Evolutionary conservation across 37 sponge, comb jelly and placozoan species (phyloP), one percentile per base, ranked within the genome.

Genomic region (Halichondria panicea): DNA sequence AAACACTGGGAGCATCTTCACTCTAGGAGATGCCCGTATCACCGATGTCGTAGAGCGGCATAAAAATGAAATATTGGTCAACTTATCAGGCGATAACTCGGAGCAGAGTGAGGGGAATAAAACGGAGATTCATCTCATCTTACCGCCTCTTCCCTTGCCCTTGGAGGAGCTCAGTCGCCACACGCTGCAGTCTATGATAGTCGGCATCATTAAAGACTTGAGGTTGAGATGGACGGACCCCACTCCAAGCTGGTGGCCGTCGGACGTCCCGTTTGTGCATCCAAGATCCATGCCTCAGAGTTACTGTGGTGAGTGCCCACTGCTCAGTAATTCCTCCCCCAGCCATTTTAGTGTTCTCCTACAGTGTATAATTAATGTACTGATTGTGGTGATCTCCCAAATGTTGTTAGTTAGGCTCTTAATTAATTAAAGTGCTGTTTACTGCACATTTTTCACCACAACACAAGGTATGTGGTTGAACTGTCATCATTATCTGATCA

Each of bases 211-310:
- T 34, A 88, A 88, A 43, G 83, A 88, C 45, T 48, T 77, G 28
- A 78, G 83, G 7, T 31, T 88, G 43, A 68, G 65, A 24, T 88
- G 88, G 88, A 50, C 73, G 6, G 83, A 81, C 55, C 83, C 83
- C 31, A 77, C 44, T 43, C 88, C 88, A 44, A n/a, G 41, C 30
- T 88, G 83, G 76, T 88, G 88, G 88, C 88, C 88, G 0, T 4
- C 7, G 18, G 78, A 82, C 5, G 55, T 88, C 36, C 88, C 88
- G 15, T 88, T 88, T 66, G 74, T 79, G 15, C 43, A 45, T 36
- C 78, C 78, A 27, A 55, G 78, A 13, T 73, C 65, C 55, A 48
- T 46, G 18, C 88, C 88, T 34, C 77, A 81, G 8, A 65, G 60
- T 38, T 87, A 68, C 42, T 27, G 62, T 52, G 87, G 87, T 87